Evolutionary conservation across 2,888 invertebrate species (phyloP), one percentile per base, ranked within the genome.

Genomic region (Candidula unifasciata): DNA sequence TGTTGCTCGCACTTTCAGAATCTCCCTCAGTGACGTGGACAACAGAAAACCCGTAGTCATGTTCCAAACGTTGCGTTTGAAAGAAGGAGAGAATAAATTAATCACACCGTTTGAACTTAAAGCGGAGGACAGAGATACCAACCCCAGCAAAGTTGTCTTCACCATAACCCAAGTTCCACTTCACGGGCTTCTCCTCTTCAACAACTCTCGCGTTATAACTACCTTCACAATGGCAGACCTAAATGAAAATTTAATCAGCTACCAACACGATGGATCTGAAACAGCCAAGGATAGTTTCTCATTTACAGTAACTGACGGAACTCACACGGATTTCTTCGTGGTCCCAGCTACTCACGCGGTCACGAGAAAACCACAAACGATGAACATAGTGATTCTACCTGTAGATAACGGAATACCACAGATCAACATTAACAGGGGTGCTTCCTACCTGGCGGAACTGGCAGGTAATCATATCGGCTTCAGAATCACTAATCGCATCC

Each of bases 221-320:
- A 83, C 87, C 21, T 94, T 94, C 87, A 92, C 92, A 3, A 90
- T 92, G 89, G 87, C 89, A 27, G 94, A 94, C 85, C 84, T 94
- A 57, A 89, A 90, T 35, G 88, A 90, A 33, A 92, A 93, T 82
- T 82, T 91, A 82, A 92, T 94, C 78, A 91, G 90, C 69, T 94
- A 94, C 87, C 92, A 92, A 37, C 94, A 94, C 88, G 94, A 93
- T 84, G 94, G 93, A n/a, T 91, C 92, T 0, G 94, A 93, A 85
- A 92, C 93, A 0, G 69, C 86, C 6, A 87, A 88, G 6, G 94
- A 94, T 87, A 89, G 90, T 74, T 93, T 94, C 86, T 90, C 91
- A 1, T 90, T 94, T 85, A 90, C 91, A 5, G 91, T 94, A 1
- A 91, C 92, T 0, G 94, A 94, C 86, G 93, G 93, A 35, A 92